Evolutionary conservation across 2,888 invertebrate species (phyloP).

Genomic region (Diarsia mendica): DNA sequence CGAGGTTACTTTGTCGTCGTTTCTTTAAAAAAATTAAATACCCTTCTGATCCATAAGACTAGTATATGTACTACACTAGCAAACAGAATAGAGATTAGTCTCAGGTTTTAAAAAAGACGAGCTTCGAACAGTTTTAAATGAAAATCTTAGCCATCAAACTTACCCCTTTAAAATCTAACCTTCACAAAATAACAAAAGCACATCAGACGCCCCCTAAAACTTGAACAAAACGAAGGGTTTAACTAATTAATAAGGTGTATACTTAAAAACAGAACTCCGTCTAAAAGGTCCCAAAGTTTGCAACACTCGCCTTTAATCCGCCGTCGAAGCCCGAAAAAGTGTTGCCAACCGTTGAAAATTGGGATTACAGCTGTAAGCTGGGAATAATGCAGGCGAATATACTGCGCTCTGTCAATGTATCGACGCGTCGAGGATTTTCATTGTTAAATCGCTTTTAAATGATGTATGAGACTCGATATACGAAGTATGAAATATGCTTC

Average conservation of each 20-base stretch:
- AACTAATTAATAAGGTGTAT: slow-evolving; percentile 87
- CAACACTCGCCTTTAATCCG: slow-evolving; percentile 75
- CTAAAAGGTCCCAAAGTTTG: slow-evolving; percentile 83
- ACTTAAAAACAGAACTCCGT: slow-evolving; percentile 78
- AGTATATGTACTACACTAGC: background rate
- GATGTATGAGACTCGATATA: slow-evolving; percentile 67
- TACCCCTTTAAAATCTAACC: slow-evolving; percentile 17
- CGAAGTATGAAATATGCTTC: slow-evolving; percentile 54
- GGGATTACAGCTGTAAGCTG: slow-evolving; percentile 81
- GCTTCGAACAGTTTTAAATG: background rate
- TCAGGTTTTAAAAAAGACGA: background rate
- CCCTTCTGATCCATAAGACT: no score
- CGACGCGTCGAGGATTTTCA: slow-evolving; percentile 65
- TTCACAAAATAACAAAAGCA: slow-evolving; percentile 65
- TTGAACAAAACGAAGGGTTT: slow-evolving; percentile 75
- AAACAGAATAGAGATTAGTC: background rate
- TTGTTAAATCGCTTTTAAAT: slow-evolving; percentile 71
- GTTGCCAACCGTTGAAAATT: slow-evolving; percentile 77
- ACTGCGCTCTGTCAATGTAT: slow-evolving; percentile 71
- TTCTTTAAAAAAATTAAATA: no score
- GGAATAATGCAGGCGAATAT: slow-evolving; percentile 72
- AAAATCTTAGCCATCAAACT: background rate
- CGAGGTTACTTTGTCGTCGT: no score
- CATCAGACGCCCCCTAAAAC: slow-evolving; percentile 71
- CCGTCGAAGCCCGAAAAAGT: slow-evolving; percentile 78